phyloP scores from a whole-genome alignment of 2,888 invertebrate species.

The Thereva unica region DNA sequence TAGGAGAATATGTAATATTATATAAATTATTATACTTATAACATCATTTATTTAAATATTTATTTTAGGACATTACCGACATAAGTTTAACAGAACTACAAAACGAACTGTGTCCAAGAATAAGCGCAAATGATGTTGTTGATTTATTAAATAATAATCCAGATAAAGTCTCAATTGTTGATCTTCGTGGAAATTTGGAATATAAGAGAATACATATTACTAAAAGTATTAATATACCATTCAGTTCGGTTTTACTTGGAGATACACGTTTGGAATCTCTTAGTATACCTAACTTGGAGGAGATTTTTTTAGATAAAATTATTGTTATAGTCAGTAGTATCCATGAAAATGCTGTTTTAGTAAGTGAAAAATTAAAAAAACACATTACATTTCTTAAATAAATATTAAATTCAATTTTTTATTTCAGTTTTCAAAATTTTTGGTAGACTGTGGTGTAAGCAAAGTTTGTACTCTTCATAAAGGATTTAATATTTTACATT shows the following conservation, averaged over 20 bases:
- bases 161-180: constrained; percentile 66
- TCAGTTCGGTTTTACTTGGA: constrained; percentile 74
- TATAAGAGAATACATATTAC: constrained; percentile 78
- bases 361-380: constrained; percentile 56
- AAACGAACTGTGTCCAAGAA: constrained; percentile 77
- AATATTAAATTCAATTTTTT: constrained; percentile 33
- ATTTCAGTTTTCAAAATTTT: constrained; percentile 81
- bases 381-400: constrained; percentile 48
- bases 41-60: constrained; percentile 3
- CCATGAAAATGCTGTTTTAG: constrained; percentile 76
- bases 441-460: constrained; percentile 76
- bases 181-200: constrained; percentile 63
- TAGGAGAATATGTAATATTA: constrained; percentile 52
- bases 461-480: constrained; percentile 86
- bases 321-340: constrained; percentile 80
- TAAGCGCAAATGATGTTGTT: constrained; percentile 83
- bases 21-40: constrained; percentile 46
- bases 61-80: constrained; percentile 54
- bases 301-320: constrained; percentile 65
- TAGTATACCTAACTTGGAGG: constrained; percentile 66
- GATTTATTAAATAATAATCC: constrained; percentile 68
- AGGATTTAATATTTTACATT: constrained; percentile 78
- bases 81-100: constrained; percentile 72
- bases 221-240: constrained; percentile 87
- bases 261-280: constrained; percentile 72